Evolutionary conservation across 2,113 vertebrate genomes (phyloP).

Genomic region (Pelodiscus sinensis): DNA sequence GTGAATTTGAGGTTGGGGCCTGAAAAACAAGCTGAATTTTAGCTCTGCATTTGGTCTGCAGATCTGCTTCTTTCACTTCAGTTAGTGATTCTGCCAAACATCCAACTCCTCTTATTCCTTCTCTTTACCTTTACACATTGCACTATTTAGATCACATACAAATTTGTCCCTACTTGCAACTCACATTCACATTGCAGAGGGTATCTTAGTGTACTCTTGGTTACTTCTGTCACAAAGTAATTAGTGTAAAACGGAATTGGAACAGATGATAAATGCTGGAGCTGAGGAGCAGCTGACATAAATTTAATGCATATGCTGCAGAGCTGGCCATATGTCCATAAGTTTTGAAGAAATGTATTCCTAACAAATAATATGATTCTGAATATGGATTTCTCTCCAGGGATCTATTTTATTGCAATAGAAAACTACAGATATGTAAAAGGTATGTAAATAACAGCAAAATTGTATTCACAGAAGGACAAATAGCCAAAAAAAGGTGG

Average conservation of each 20-base stretch:
- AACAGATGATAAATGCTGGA: not conserved
- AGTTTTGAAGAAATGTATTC: not conserved
- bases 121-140: not conserved
- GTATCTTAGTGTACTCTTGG: rapidly evolving
- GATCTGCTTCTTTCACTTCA: not conserved
- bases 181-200: not conserved
- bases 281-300: not conserved
- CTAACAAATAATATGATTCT: not conserved
- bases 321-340: not conserved
- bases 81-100: not conserved
- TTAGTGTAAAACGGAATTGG: not conserved
- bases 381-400: not conserved
- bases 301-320: not conserved
- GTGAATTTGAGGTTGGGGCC: not conserved
- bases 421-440: not conserved
- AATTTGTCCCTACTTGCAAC: not conserved
- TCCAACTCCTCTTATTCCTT: not conserved
- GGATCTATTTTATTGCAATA: not conserved
- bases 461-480: not conserved
- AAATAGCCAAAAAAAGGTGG: not conserved
- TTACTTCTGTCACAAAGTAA: not conserved
- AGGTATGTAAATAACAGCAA: not conserved
- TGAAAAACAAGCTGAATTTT: not conserved
- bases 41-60: not conserved
- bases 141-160: not conserved